Evolutionary conservation across 2,797 vertebrate genomes (phyloP), one percentile per base, ranked within the genome.

Genomic region (Macrochelys suwanniensis): DNA sequence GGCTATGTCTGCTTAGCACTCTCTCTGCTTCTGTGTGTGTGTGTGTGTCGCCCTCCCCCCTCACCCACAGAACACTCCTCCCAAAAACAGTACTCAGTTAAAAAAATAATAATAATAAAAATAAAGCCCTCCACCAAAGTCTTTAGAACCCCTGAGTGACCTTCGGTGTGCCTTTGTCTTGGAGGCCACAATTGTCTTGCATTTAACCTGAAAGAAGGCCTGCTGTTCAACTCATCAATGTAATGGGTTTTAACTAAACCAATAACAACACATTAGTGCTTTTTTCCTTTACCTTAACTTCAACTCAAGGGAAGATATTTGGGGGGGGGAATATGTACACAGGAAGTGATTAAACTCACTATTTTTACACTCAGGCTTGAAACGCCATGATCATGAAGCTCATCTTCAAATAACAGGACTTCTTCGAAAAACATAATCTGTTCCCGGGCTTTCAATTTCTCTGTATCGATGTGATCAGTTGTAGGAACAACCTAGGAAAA

Each of bases 391-490:
- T 99, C 99, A 4, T 99, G 99, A 89, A 99, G 98, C 95, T 99
- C 99, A 5, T 99, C 99, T 96, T 99, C 99, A 96, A 99, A 99
- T 78, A 99, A 97, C 77, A 99, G 97, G 59, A 99, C 99, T 83
- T 99, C 99, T 91, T 99, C 99, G 85, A 99, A 99, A 97, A 99
- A 99, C 98, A 99, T 99, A 86, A 99, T 99, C 97, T 99, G 99
- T 77, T 99, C 99, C 57, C 99, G 98, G 49, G 99, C 98, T 97
- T 99, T 99, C 95, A 99, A 97, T 97, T 99, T 99, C 96, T 99
- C 99, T 97, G 99, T 98, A 97, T 99, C 98, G 84, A 99, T 99
- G 5, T 99, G 99, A 84, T 99, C 99, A 31, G 98, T 97, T 31
- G 99, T 99, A 92, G 99, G 97, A 26, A 97, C 97, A 93, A 99